Base-by-base conservation (phyloP, 2,888 invertebrate species). In the Tiphia femorata region DNA sequence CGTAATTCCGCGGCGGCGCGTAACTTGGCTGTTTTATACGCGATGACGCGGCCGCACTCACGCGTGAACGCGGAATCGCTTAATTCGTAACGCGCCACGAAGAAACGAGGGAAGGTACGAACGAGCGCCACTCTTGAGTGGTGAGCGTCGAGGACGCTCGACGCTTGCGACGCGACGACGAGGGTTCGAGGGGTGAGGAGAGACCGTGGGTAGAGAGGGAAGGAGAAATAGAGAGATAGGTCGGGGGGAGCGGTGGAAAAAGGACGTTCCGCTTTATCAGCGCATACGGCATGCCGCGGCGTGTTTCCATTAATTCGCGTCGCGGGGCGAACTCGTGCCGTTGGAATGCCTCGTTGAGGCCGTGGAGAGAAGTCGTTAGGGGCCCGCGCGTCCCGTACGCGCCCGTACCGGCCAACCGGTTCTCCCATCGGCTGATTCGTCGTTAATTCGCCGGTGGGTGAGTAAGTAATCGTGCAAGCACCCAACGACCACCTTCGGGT, bases 241-340 rank as follows among this genome's bases (percentile, higher is more conserved):
- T 10, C 23, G 38, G 59, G 2, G 44, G 49, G 49, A 35, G 48
- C 49, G 50, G 64, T 66, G 51, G 48, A 44, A 20, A 48, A 40
- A 46, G 60, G 65, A 70, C 73, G 71, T 72, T 75, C 71, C 75
- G 76, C 72, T 78, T 80, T 80, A 79, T 80, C 80, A 78, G 77
- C 66, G 67, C 71, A 62, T 62, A 57, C 69, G 67, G 64, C 70
- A 61, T 62, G 67, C 64, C 66, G 70, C 75, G 73, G 71, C 76
- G 72, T 79, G 76, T 79, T 79, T 80, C 76, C 78, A 79, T 79
- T 78, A 78, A 78, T 79, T 75, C 74, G 77, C 73, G 78, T 78
- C 78, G 76, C 70, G 75, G 69, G 68, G 60, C 67, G 62, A 75
- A 75, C 72, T 73, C 76, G 76, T 66, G 72, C 71, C 65, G 69